Evolutionary conservation across 2,888 invertebrate species (phyloP).

Genomic region (Caenorhabditis auriculariae): DNA sequence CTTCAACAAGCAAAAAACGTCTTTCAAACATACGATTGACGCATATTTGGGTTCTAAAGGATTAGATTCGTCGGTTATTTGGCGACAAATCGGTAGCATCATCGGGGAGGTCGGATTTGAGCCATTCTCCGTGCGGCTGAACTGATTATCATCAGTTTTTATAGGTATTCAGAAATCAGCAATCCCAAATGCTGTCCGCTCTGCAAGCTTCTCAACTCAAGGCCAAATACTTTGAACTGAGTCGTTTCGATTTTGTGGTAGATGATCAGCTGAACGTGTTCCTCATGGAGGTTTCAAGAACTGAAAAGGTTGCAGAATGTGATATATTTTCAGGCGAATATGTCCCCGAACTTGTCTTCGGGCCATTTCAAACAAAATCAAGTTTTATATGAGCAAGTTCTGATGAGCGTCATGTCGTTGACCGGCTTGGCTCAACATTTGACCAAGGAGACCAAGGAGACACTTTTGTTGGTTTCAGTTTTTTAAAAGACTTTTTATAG

Average conservation of each 20-base stretch:
- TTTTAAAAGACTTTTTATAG: too few species aligned
- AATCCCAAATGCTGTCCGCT: constrained; percentile 44
- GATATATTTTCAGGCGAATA: constrained; percentile 75
- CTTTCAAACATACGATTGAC: constrained; percentile 85
- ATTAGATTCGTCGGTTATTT: constrained; percentile 76
- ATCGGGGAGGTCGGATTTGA: constrained; percentile 71
- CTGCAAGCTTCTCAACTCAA: constrained; percentile 13
- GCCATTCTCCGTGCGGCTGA: background rate
- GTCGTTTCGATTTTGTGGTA: constrained; percentile 88
- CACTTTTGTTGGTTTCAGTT: constrained; percentile 5
- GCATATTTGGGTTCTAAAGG: constrained; percentile 71
- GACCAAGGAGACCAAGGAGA: constrained; percentile 11
- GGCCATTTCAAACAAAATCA: constrained; percentile 85
- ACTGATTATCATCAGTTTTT: constrained; percentile 60
- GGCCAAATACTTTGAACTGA: constrained; percentile 81
- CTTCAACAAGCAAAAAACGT: constrained; percentile 70
- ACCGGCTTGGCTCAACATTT: constrained; percentile 72
- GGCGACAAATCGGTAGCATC: constrained; percentile 79
- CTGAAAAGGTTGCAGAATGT: background rate
- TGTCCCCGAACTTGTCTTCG: constrained; percentile 95
- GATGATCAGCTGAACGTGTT: constrained; percentile 83
- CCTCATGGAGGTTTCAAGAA: constrained; percentile 75
- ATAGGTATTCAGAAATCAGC: constrained; percentile 52
- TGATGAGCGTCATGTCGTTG: constrained; percentile 80
- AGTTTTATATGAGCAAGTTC: constrained; percentile 82